These are phyloP conservation scores for Pseudonaja textilis DNA, from an alignment of 2,113 vertebrate genomes.

Conservation along the genomic window DNA sequence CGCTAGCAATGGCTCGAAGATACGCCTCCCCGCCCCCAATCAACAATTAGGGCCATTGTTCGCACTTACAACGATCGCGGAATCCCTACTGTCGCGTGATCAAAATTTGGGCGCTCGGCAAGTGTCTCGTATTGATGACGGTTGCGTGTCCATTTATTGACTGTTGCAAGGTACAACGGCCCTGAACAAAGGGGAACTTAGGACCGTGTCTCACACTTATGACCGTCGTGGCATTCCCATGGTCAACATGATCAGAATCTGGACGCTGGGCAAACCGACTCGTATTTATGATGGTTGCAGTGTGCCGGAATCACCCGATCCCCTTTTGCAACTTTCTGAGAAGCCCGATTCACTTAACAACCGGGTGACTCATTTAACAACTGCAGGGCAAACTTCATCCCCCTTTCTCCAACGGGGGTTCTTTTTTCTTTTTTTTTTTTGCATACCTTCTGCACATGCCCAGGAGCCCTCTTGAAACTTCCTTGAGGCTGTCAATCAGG, in stretches of 20 bases:
- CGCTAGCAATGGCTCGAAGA: background rate
- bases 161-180: background rate
- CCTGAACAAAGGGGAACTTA: background rate
- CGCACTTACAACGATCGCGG: rapidly evolving
- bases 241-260: background rate
- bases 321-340: background rate
- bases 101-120: background rate
- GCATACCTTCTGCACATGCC: background rate
- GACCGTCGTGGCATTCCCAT: rapidly evolving
- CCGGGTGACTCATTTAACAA: background rate
- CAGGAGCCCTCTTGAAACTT: background rate
- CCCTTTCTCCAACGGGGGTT: background rate
- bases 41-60: no score
- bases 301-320: background rate
- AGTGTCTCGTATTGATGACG: background rate
- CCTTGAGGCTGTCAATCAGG: no score
- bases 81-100: background rate
- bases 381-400: background rate
- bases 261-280: background rate
- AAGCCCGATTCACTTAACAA: background rate
- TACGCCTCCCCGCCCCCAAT: no score
- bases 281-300: background rate
- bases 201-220: background rate
- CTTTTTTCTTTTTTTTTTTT: background rate
- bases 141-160: background rate